Conservation (phyloP, 2,113 vertebrate genomes). For the Macaca fascicularis region DNA sequence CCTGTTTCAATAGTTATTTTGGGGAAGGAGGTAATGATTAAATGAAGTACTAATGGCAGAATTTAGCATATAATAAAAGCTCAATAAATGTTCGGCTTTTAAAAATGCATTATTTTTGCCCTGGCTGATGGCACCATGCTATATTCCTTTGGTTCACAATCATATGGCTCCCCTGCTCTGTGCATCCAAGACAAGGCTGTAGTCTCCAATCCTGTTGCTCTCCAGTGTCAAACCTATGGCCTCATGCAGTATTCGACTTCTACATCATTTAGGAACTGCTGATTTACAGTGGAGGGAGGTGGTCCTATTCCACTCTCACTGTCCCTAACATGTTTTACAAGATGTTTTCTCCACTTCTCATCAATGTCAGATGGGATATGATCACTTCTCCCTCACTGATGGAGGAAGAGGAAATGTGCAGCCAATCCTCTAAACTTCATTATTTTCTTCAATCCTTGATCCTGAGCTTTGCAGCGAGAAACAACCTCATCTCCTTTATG, state of each 20-base stretch:
- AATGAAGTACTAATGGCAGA: neutral
- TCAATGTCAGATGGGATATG: neutral
- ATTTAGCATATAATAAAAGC: neutral
- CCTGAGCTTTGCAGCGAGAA: neutral
- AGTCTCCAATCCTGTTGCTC: neutral
- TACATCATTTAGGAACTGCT: neutral
- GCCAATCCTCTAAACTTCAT: neutral
- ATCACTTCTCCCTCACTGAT: neutral
- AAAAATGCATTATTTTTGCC: neutral
- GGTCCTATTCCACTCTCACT: neutral
- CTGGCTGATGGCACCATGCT: neutral
- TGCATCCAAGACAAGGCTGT: neutral
- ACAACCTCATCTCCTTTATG: neutral
- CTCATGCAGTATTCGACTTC: neutral
- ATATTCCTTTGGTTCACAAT: neutral
- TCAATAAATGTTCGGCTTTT: neutral
- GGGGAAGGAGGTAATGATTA: neutral
- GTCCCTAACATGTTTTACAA: neutral
- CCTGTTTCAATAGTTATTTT: neutral
- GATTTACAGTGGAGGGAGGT: fast-evolving
- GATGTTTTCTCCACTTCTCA: neutral
- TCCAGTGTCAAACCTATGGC: neutral
- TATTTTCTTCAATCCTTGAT: neutral
- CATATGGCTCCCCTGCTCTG: neutral
- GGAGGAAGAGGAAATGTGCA: neutral